Base-by-base conservation (phyloP, 2,888 invertebrate species). In the Buathra laborator region DNA sequence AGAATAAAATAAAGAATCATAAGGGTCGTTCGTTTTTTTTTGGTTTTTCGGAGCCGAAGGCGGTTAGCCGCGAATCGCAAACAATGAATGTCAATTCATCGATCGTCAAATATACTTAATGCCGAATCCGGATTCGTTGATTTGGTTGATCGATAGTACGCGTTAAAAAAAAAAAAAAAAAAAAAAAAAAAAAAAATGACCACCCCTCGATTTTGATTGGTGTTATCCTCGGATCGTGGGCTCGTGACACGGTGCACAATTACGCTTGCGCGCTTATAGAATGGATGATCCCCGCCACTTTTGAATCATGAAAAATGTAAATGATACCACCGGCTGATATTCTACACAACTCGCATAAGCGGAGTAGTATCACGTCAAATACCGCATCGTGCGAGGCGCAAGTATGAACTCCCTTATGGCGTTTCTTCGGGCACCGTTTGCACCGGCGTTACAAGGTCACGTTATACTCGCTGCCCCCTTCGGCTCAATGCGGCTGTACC, bases 391-490 rank as follows among this genome's bases (percentile, higher is more conserved):
- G 7, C 48, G 44, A 72, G 64, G 37, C 7, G 6, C 37, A 37
- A 37, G 37, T 37, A 66, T 72, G 79, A 66, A 72, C 71, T 70
- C 64, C 64, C 53, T 77, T 67, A 53, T 64, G 74, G 56, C 72
- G 77, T 74, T 74, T 77, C 77, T 72, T 71, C 48, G 75, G 66
- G 75, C 48, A 51, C 84, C 81, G 68, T 74, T 77, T 68, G 77
- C 74, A 75, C 77, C 84, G 84, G 83, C 76, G 24, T 68, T 70
- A 81, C 85, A 87, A 85, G 85, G 87, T 87, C 85, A 72, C 82
- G 78, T 87, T 86, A 82, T 87, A 77, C 84, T 48, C 71, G 81
- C 19, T 79, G 82, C 76, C 76, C 71, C 70, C 82, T 76, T 81
- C 81, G 82, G 72, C 81, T 83, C 77, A 78, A 79, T 76, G 83